A percentile compares a stretch with the other conserved stretches of the same genome.
Evolutionary conservation across 2,888 invertebrate genomes (phyloP).

Genomic region (Nomada flava): DNA sequence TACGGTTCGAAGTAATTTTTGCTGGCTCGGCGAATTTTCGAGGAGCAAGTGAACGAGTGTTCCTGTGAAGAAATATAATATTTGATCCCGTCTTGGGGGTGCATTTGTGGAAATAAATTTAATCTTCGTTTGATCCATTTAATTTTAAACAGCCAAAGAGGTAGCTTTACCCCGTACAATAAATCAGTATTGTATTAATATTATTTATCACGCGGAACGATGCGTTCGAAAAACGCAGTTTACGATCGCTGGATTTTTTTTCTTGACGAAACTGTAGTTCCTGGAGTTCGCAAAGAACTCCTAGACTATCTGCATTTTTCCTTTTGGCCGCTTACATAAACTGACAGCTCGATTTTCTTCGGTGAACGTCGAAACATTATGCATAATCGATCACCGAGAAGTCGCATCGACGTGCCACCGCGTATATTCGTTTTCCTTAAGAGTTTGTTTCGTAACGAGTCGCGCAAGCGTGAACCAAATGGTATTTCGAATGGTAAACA

Average conservation of each 20-base stretch:
- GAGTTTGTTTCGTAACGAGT: constrained; percentile 10
- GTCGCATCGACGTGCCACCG: not conserved
- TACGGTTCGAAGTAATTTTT: no score
- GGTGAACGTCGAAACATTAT: not conserved
- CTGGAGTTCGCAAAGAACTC: not conserved
- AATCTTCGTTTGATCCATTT: no score
- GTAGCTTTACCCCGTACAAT: no score
- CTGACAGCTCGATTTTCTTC: not conserved
- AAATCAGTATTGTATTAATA: no score
- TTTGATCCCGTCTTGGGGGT: no score
- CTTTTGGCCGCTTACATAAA: not conserved
- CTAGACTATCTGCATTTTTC: not conserved
- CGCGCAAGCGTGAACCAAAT: constrained; percentile 25
- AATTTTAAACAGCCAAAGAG: no score
- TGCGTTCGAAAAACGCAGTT: not conserved
- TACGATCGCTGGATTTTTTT: not conserved
- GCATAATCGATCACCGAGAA: constrained; percentile 33
- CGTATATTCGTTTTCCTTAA: not conserved
- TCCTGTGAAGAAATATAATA: no score
- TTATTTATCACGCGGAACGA: no score
- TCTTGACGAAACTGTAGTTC: not conserved
- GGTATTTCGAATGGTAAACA: constrained; percentile 20
- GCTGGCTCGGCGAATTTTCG: no score
- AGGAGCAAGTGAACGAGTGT: no score
- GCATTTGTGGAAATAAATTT: no score